Base-by-base conservation (phyloP, 2,113 vertebrate species). In the Apodemus sylvaticus region DNA sequence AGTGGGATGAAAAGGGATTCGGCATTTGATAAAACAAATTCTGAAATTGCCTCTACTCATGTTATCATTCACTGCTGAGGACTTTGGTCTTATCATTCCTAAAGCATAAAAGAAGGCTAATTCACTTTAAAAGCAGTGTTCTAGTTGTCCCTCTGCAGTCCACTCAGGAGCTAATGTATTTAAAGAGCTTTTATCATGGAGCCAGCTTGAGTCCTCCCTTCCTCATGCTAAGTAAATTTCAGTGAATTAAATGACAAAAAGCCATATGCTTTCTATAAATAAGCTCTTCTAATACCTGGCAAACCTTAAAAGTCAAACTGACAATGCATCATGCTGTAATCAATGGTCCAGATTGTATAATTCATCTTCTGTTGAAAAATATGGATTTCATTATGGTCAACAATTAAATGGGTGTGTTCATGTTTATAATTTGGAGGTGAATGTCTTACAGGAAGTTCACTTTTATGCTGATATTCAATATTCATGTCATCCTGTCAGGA, bases 121-220 rank as follows among this genome's bases (percentile, higher is more conserved):
- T 98, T 98, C 92, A 74, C 96, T 97, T 98, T 95, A 97, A 98
- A 98, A 97, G 97, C 94, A 96, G 60, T 60, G 62, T 71, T 94
- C 88, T 82, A 92, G 60, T 86, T 93, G 97, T 98, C 94, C 93
- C 94, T 97, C 94, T 98, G 94, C 97, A 97, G 96, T 89, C 97
- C 95, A 98, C 97, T 98, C 96, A 97, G 95, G 94, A 98, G 55
- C 97, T 98, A 98, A 98, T 97, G 96, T 94, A 98, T 97, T 98
- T 98, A 98, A 96, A 97, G 96, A 97, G 98, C 98, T 98, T 98
- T 98, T 98, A 98, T 98, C 95, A 94, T 98, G 98, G 98, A 98
- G 98, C 97, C 98, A 98, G 98, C 93, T 97, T 97, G 97, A 96
- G 97, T 97, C 98, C 81, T 92, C 92, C 95, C 94, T 98, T 98